These are phyloP conservation scores for Drosophila sucinea DNA, from an alignment of 1,140 invertebrate genomes.

Conservation along the genomic window DNA sequence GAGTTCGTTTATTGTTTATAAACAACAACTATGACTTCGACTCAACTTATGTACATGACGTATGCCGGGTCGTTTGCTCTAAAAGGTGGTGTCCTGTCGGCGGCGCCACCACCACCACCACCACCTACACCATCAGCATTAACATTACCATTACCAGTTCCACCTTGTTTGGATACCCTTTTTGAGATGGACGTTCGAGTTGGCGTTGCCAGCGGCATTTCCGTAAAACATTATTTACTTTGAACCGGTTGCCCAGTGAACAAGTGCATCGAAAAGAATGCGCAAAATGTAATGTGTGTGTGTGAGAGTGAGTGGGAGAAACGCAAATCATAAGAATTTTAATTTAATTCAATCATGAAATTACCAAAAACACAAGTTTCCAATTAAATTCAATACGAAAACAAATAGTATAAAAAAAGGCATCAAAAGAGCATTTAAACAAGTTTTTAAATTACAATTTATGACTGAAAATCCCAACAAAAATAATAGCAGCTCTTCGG, in stretches of 20 bases:
- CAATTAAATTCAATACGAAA: not conserved
- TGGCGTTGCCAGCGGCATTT: constrained; percentile 58
- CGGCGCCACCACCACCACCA: not conserved
- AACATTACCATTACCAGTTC: not conserved
- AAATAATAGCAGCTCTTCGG: too few species aligned
- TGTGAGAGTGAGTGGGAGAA: not conserved
- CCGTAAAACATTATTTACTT: constrained; percentile 66
- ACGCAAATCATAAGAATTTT: constrained; percentile 7
- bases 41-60: constrained; percentile 51
- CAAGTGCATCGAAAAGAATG: constrained; percentile 43
- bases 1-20: constrained; percentile 79
- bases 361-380: not conserved
- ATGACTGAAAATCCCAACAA: too few species aligned
- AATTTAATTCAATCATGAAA: not conserved
- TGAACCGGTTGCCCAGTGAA: constrained; percentile 71
- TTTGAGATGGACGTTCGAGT: constrained; percentile 28
- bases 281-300: constrained; percentile 25
- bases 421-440: too few species aligned
- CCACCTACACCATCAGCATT: not conserved
- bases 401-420: not conserved
- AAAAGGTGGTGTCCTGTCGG: constrained; percentile 37
- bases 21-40: constrained; percentile 67
- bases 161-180: constrained; percentile 31
- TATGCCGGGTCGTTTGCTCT: constrained; percentile 63
- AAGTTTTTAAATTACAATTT: too few species aligned